Base-by-base conservation (phyloP, 2,888 invertebrate genomes). In the Unio pictorum region DNA sequence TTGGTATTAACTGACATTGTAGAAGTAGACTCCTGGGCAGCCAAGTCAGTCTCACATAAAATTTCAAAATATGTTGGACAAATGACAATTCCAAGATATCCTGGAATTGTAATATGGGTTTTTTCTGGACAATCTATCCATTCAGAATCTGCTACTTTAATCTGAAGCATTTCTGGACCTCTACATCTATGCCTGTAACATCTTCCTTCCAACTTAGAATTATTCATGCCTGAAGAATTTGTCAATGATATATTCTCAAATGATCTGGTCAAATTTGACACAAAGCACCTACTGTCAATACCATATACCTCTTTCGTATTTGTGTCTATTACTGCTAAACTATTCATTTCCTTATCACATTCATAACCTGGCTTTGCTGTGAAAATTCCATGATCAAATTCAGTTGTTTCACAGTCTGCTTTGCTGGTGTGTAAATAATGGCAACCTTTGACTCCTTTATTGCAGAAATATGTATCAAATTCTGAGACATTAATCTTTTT, bases 341-440 rank as follows among this genome's bases (percentile, higher is more conserved):
- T n/a, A 20, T 54, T 20, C 11, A 26, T 54, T 63, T 26, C n/a
- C 45, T 45, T 45, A 45, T 45, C 45, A 45, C 45, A 45, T 45
- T 45, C 45, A 45, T 15, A 45, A 45, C 45, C 45, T 45, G 45
- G 15, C 57, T 65, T 67, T 26, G n/a, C 64, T 23, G n/a, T 61
- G 23, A 56, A 28, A 60, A 55, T 54, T n/a, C 71, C 71, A 58
- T 15, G 55, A 56, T 55, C 61, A 30, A 69, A 45, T 18, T 30
- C 56, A 54, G 28, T 63, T n/a, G 54, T 58, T 45, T 69, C 68
- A 80, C 87, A 87, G 1, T 64, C 67, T 17, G 79, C 83, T 73
- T 81, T 85, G 72, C 81, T 76, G n/a, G 72, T 73, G 62, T 79
- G 80, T 20, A 85, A 66, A 67, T 79, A 82, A 67, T 86, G 85